Conservation (phyloP, 2,797 vertebrate species). For the Micrastur ruficollis region DNA sequence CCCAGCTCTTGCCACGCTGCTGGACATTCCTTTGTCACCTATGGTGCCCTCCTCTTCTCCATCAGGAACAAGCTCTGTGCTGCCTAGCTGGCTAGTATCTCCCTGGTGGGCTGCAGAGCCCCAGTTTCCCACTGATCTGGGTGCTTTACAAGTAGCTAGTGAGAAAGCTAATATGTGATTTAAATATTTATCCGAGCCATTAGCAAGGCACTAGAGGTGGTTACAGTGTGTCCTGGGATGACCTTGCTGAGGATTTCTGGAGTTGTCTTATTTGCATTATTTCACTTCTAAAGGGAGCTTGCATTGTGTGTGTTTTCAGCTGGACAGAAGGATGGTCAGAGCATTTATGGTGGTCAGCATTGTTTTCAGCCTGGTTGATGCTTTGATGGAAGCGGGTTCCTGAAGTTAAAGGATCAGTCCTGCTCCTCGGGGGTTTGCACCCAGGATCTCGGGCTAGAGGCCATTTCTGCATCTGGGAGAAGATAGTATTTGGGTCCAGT, state of each 20-base stretch:
- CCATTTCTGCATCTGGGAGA: neutral
- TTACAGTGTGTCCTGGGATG: neutral
- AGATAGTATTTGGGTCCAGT: neutral
- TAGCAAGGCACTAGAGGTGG: neutral
- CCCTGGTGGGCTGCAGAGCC: neutral
- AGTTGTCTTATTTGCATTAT: neutral
- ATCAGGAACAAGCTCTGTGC: neutral
- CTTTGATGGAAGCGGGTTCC: neutral
- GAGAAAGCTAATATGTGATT: neutral
- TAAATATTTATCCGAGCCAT: neutral
- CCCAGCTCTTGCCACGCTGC: accelerated
- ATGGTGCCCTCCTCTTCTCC: neutral
- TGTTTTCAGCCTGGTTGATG: neutral
- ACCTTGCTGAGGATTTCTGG: neutral
- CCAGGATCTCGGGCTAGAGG: neutral
- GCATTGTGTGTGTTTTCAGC: neutral
- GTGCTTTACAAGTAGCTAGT: neutral
- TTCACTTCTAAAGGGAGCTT: neutral
- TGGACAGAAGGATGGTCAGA: neutral
- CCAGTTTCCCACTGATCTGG: neutral
- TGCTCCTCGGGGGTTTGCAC: neutral
- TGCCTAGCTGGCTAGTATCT: neutral
- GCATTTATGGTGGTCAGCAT: neutral
- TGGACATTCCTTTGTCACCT: neutral
- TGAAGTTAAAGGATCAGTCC: neutral